These are phyloP conservation scores for Hydropotes inermis DNA, from an alignment of 2,113 vertebrate genomes.

Conservation along the genomic window DNA sequence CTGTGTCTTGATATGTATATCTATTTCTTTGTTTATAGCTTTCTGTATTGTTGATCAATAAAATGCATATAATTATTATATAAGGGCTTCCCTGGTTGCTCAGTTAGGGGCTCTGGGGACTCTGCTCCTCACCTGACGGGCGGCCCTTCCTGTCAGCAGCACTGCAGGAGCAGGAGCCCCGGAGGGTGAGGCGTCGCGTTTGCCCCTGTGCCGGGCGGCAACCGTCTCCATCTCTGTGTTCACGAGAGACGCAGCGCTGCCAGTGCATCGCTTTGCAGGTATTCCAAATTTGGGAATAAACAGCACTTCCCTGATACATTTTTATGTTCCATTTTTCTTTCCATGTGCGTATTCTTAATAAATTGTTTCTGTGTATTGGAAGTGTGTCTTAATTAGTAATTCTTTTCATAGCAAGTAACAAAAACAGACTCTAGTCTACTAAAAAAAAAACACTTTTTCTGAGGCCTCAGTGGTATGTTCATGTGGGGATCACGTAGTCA, in stretches of 20 bases:
- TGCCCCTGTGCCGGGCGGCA: fast-evolving
- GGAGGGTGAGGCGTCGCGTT: fast-evolving
- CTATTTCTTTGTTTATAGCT: not conserved
- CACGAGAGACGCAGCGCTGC: not conserved
- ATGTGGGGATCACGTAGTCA: not conserved
- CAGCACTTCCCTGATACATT: not conserved
- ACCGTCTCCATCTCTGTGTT: not conserved
- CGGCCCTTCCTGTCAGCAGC: not conserved
- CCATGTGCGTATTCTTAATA: not conserved
- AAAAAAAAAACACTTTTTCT: not conserved
- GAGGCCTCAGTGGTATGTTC: not conserved
- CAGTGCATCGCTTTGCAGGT: not conserved
- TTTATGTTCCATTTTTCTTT: not conserved
- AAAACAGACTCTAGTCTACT: not conserved
- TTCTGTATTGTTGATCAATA: not conserved
- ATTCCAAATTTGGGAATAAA: not conserved
- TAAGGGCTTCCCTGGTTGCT: not conserved
- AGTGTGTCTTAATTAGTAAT: not conserved
- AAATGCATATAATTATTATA: not conserved
- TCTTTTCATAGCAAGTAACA: not conserved
- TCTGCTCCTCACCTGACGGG: not conserved
- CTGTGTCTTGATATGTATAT: not conserved
- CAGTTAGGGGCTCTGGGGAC: not conserved
- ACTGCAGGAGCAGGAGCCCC: fast-evolving
- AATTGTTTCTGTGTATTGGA: not conserved